Evolutionary conservation across 2,113 vertebrate genomes (phyloP).

Genomic region (Oreochromis spilurus): DNA sequence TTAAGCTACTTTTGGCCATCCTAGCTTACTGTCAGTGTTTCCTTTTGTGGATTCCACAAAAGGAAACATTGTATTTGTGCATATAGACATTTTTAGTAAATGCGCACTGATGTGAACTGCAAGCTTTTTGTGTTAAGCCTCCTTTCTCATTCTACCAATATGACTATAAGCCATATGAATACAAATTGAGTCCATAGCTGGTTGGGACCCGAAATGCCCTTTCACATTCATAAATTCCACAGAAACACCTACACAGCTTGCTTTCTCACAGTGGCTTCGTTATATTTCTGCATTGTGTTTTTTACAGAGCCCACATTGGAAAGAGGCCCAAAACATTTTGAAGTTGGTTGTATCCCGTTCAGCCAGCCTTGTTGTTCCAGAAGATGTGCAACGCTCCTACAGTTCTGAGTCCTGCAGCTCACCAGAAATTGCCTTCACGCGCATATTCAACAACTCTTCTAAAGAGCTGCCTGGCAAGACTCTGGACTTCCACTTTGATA

Average conservation of each 20-base stretch:
- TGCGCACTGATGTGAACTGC: background rate
- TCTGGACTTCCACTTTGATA: slow-evolving; percentile 98
- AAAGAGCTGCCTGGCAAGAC: slow-evolving; percentile 99
- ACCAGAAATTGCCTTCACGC: slow-evolving; percentile 93
- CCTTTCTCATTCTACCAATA: background rate
- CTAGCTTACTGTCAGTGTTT: background rate
- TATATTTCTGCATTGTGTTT: background rate
- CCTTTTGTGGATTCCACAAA: background rate
- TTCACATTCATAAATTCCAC: background rate
- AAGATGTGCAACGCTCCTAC: slow-evolving; percentile 89
- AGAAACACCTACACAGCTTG: background rate
- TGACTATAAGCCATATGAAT: background rate
- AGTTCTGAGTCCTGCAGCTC: slow-evolving; percentile 82
- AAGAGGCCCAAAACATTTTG: slow-evolving; percentile 96
- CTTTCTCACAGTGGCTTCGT: background rate
- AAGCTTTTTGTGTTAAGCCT: background rate
- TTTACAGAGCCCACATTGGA: slow-evolving; percentile 93
- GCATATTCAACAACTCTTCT: slow-evolving; percentile 96
- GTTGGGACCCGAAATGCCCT: background rate
- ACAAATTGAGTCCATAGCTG: background rate
- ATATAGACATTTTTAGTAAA: background rate
- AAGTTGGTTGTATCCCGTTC: slow-evolving; percentile 97
- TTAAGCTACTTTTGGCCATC: background rate
- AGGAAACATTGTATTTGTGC: slow-evolving; percentile 18
- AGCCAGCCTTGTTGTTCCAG: slow-evolving; percentile 95